Percentiles rank a stretch among this genome's conserved stretches.
Evolutionary conservation across 2,113 vertebrate genomes (phyloP).

Genomic region (Pelecanus crispus): DNA sequence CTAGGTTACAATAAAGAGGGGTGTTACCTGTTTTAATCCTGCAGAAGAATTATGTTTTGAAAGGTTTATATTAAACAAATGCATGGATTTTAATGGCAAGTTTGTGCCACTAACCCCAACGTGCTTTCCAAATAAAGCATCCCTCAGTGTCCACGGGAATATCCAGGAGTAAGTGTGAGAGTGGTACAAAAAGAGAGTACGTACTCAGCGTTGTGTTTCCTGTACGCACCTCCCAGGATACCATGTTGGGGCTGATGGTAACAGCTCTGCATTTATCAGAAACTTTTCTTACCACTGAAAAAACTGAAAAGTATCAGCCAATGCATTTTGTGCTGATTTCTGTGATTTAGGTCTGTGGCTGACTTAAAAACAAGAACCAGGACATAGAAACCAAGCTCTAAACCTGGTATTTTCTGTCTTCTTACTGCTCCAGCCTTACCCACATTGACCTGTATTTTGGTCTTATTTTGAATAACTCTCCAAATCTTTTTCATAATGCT

Average conservation of each 20-base stretch:
- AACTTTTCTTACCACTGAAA: not conserved
- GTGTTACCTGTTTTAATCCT: not conserved
- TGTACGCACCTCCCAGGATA: not conserved
- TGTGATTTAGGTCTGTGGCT: not conserved
- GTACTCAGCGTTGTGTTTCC: not conserved
- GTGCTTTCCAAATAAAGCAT: not conserved
- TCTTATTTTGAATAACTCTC: not conserved
- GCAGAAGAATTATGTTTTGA: not conserved
- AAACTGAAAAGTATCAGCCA: not conserved
- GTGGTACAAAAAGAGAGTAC: not conserved
- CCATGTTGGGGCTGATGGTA: not conserved
- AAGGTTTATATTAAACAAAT: not conserved
- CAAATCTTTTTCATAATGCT: not conserved
- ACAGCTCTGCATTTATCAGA: not conserved
- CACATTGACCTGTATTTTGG: not conserved
- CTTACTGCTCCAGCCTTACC: not conserved
- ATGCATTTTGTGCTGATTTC: constrained; percentile 15
- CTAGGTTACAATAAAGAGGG: not conserved
- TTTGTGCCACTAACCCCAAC: not conserved
- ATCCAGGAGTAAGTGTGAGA: not conserved
- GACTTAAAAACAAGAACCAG: not conserved
- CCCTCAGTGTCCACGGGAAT: not conserved
- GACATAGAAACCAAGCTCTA: not conserved
- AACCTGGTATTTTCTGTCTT: not conserved
- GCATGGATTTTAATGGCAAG: not conserved